A percentile compares a stretch with the other conserved stretches of the same genome.
Evolutionary conservation across 2,797 vertebrate genomes (phyloP).

Genomic region (Emydoidea blandingii): DNA sequence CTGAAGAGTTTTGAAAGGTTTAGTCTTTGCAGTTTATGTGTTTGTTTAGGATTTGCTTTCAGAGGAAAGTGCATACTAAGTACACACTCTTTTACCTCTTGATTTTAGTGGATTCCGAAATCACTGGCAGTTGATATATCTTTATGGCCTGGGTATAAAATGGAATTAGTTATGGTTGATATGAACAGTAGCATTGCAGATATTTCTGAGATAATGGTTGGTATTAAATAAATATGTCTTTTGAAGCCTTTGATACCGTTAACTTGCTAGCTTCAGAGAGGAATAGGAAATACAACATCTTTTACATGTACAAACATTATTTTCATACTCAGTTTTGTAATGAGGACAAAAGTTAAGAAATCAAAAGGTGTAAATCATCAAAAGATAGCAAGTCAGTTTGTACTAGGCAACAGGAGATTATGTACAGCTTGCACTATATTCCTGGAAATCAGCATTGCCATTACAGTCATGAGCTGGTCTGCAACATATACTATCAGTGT

Average conservation of each 20-base stretch:
- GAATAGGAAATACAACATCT: background rate
- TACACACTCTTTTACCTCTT: background rate
- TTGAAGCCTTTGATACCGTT: background rate
- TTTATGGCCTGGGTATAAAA: background rate
- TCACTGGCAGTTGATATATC: background rate
- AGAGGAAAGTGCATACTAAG: background rate
- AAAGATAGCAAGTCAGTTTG: background rate
- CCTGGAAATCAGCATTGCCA: background rate
- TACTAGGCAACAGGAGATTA: background rate
- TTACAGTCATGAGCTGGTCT: background rate
- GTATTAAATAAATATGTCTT: background rate
- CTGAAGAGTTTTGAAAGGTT: constrained; percentile 40
- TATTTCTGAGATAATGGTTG: background rate
- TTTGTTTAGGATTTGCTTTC: constrained; percentile 47
- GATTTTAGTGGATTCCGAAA: constrained; percentile 2
- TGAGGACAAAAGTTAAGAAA: background rate
- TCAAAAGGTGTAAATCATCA: background rate
- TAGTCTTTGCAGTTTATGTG: constrained; percentile 30
- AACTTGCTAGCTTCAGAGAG: background rate
- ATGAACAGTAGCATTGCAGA: background rate
- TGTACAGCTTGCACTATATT: accelerated
- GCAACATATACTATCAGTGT: accelerated
- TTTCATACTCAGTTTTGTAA: background rate
- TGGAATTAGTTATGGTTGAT: background rate
- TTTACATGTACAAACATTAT: background rate